phyloP scores from a whole-genome alignment of 1,140 invertebrate species.

The Danaus plexippus region DNA sequence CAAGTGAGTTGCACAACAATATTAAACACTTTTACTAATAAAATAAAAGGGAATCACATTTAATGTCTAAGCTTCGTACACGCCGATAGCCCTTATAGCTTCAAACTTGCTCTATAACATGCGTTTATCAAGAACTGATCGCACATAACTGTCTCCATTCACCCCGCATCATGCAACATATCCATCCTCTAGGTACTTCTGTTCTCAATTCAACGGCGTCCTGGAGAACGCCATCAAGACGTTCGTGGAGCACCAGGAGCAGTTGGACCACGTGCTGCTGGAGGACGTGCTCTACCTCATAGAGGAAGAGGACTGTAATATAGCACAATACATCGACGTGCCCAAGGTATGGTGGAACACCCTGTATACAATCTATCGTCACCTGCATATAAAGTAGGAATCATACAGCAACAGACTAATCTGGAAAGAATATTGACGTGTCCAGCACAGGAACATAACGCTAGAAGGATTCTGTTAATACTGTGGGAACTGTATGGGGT shows the following conservation, averaged over 20 bases:
- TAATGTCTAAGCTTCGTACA: too few species aligned
- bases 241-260: constrained; percentile 86
- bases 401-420: too few species aligned
- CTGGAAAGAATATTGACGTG: too few species aligned
- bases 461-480: too few species aligned
- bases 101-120: background rate
- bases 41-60: too few species aligned
- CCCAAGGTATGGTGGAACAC: constrained; percentile 80
- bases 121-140: constrained; percentile 1
- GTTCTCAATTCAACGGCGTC: constrained; percentile 73
- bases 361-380: too few species aligned
- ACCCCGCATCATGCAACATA: too few species aligned
- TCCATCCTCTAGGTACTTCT: constrained; percentile 68
- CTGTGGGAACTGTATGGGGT: too few species aligned
- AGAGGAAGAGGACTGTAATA: constrained; percentile 77
- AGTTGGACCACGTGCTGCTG: constrained; percentile 74
- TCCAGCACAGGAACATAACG: too few species aligned
- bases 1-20: constrained; percentile 55
- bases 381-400: too few species aligned
- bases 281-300: constrained; percentile 75
- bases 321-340: constrained; percentile 86
- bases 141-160: constrained; percentile 2
- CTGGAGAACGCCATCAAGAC: constrained; percentile 80
- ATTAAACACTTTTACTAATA: too few species aligned
- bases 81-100: too few species aligned